Evolutionary conservation across 2,113 vertebrate genomes (phyloP).

Genomic region (Acanthisitta chloris): DNA sequence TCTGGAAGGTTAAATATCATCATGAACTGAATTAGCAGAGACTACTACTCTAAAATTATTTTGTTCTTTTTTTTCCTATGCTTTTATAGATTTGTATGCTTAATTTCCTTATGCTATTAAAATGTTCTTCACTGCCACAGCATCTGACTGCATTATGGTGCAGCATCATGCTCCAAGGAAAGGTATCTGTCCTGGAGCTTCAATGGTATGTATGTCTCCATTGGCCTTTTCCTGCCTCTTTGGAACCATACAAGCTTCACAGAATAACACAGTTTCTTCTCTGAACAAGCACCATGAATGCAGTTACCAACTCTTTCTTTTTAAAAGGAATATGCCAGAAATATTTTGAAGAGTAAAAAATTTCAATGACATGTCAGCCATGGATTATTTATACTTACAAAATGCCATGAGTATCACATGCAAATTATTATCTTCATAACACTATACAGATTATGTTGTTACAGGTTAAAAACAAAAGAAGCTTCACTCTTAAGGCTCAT

Average conservation of each 20-base stretch:
- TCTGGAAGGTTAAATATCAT: background rate
- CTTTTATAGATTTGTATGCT: background rate
- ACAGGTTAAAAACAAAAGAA: background rate
- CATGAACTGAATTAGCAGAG: background rate
- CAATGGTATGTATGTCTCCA: background rate
- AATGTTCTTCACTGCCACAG: background rate
- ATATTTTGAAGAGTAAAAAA: background rate
- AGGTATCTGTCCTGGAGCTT: background rate
- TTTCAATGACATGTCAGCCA: background rate
- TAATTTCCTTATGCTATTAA: background rate
- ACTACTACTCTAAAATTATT: background rate
- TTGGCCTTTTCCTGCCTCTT: background rate
- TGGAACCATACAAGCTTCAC: background rate
- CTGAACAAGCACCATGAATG: background rate
- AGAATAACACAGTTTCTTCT: background rate
- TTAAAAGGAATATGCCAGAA: background rate
- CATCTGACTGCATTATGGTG: fast-evolving
- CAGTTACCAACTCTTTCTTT: background rate
- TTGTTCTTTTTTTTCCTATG: background rate
- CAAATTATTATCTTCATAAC: background rate
- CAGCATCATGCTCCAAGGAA: background rate
- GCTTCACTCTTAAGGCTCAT: background rate
- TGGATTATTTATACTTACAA: background rate
- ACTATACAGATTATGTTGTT: background rate
- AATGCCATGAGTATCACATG: background rate